Conservation (phyloP, 2,113 vertebrate genomes). For the Helogale parvula region DNA sequence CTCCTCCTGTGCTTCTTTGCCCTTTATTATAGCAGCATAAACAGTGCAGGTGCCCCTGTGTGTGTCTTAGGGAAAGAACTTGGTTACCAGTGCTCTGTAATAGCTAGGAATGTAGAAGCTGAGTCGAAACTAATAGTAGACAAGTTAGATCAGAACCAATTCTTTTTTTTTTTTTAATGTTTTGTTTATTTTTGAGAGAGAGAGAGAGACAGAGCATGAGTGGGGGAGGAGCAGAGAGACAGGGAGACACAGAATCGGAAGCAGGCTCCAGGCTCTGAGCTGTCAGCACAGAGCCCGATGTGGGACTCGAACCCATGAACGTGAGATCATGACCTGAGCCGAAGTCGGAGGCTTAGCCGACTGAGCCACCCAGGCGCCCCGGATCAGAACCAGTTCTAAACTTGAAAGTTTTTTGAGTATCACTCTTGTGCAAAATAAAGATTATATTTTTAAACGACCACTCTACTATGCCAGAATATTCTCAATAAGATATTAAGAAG, state of each 20-base stretch:
- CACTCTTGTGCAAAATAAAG: slow-evolving; percentile 13
- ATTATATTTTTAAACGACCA: slow-evolving; percentile 6
- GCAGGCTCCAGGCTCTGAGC: no score
- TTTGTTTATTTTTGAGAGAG: no score
- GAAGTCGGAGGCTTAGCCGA: no score
- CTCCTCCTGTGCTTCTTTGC: neutral
- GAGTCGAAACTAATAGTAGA: neutral
- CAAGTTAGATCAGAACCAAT: neutral
- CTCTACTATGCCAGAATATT: slow-evolving; percentile 30
- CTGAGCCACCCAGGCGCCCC: no score
- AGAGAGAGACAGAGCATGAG: no score
- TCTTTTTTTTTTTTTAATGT: neutral
- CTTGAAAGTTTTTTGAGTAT: neutral
- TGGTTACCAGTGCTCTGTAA: neutral
- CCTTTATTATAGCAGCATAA: neutral
- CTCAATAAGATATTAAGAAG: slow-evolving; percentile 31
- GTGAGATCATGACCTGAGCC: no score
- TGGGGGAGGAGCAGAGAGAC: no score
- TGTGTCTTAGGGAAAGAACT: neutral
- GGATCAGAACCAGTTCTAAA: slow-evolving; percentile 5
- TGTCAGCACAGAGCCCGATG: no score
- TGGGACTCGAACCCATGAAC: no score
- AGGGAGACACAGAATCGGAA: no score
- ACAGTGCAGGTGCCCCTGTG: neutral
- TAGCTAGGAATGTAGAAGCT: neutral